These are phyloP conservation scores for Caenorhabditis sp. DNA, from an alignment of 2,888 invertebrate species.

Conservation along the genomic window DNA sequence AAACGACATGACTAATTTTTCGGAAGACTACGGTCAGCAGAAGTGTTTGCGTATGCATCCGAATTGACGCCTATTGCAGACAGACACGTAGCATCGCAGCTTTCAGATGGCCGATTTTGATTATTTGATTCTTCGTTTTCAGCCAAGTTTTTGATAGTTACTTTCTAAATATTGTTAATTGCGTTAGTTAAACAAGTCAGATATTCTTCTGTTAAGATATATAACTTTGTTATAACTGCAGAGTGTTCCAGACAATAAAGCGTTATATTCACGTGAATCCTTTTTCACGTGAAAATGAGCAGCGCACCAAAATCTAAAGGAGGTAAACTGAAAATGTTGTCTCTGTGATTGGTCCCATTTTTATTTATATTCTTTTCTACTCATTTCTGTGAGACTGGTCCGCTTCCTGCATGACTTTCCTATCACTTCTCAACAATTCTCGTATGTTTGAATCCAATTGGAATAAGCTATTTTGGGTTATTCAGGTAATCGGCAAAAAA, in stretches of 20 bases:
- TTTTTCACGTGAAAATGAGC: constrained; percentile 36
- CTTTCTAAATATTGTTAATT: too few relatives aligned
- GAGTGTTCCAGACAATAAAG: background rate
- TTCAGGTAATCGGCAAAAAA: too few relatives aligned
- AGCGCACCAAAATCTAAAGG: constrained; percentile 28
- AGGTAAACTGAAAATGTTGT: constrained; percentile 30
- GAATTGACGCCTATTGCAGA: constrained; percentile 1
- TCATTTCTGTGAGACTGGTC: background rate
- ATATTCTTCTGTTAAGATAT: too few relatives aligned
- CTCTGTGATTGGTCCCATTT: background rate
- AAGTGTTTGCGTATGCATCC: constrained; percentile 22
- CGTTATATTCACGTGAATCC: too few relatives aligned
- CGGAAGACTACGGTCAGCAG: constrained; percentile 27
- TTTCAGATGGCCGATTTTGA: background rate
- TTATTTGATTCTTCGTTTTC: background rate
- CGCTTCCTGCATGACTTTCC: constrained; percentile 18
- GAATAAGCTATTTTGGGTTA: too few relatives aligned
- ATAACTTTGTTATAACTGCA: background rate
- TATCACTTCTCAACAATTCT: constrained; percentile 17
- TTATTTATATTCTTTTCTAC: background rate
- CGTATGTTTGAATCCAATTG: constrained; percentile 1
- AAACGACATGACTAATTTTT: constrained; percentile 25
- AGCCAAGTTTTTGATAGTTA: too few relatives aligned
- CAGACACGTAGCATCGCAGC: constrained; percentile 43
- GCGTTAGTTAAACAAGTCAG: too few relatives aligned